A percentile compares a stretch with the other conserved stretches of the same genome.
These are phyloP conservation scores for Trichacis sp. DNA, from an alignment of 2,888 invertebrate species.

Conservation along the genomic window DNA sequence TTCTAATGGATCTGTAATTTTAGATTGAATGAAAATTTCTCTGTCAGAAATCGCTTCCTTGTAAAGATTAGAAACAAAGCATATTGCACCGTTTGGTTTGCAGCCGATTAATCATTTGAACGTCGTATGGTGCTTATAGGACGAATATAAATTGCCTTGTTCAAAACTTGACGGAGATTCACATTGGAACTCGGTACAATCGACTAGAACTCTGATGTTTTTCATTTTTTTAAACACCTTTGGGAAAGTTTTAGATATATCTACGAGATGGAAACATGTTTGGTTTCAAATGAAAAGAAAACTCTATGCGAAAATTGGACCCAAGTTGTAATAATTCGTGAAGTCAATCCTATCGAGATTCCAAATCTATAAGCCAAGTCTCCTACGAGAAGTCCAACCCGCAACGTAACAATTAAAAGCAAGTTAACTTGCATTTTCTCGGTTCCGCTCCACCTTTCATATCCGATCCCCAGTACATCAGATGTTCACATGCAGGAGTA, in stretches of 20 bases:
- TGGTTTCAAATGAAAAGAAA: background rate
- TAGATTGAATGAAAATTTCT: slow-evolving; percentile 28
- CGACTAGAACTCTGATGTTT: slow-evolving; percentile 13
- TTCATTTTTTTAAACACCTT: background rate
- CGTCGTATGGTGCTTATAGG: slow-evolving; percentile 36
- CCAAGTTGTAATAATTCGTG: background rate
- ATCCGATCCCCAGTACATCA: too few species aligned
- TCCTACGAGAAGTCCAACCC: background rate
- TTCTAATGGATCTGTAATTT: slow-evolving; percentile 33
- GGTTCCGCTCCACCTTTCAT: too few species aligned
- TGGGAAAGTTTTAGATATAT: too few species aligned
- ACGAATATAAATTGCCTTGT: too few species aligned
- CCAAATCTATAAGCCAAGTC: slow-evolving; percentile 1
- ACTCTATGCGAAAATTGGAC: background rate
- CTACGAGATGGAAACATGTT: too few species aligned
- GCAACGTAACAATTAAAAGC: background rate
- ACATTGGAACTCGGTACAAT: slow-evolving; percentile 41
- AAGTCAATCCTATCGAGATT: background rate
- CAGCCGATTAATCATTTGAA: slow-evolving; percentile 41
- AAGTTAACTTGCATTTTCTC: background rate
- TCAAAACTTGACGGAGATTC: slow-evolving; percentile 35
- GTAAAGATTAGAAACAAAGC: slow-evolving; percentile 39
- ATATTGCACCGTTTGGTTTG: slow-evolving; percentile 27
- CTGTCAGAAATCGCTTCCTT: slow-evolving; percentile 39
- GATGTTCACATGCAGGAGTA: too few species aligned